Evolutionary conservation across 2,797 vertebrate species (phyloP).

Genomic region (Amblyraja radiata): DNA sequence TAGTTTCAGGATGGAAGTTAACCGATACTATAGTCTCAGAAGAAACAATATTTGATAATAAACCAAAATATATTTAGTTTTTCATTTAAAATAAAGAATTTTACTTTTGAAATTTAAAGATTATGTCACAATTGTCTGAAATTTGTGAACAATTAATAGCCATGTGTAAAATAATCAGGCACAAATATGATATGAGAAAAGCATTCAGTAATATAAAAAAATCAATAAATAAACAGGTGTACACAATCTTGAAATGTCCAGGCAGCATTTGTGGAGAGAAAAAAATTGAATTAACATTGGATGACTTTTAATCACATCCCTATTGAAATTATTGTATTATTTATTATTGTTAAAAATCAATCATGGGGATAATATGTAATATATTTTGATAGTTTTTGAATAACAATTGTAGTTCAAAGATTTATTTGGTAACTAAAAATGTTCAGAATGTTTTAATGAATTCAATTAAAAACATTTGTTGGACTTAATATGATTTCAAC

Average conservation of each 20-base stretch:
- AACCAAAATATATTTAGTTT: neutral
- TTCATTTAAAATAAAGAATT: neutral
- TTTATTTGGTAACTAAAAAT: neutral
- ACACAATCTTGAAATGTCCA: too few species aligned
- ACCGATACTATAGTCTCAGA: neutral
- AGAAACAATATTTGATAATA: neutral
- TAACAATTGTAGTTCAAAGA: neutral
- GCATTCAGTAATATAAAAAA: neutral
- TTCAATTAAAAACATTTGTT: conserved; percentile 10
- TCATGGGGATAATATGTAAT: neutral
- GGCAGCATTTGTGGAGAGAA: too few species aligned
- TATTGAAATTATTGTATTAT: too few species aligned
- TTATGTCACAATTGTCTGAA: neutral
- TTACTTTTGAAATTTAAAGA: neutral
- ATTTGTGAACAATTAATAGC: neutral
- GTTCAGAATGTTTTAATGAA: neutral
- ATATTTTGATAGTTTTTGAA: neutral
- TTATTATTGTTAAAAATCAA: conserved; percentile 20
- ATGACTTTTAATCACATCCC: too few species aligned
- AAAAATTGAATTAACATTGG: too few species aligned
- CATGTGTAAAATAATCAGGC: neutral
- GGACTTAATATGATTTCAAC: neutral
- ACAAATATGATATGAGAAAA: neutral
- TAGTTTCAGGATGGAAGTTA: neutral
- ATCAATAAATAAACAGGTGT: neutral